Percentiles rank a stretch among this genome's conserved stretches.
Evolutionary conservation across 2,888 invertebrate species (phyloP).

Genomic region (Drosophila paucipuncta): DNA sequence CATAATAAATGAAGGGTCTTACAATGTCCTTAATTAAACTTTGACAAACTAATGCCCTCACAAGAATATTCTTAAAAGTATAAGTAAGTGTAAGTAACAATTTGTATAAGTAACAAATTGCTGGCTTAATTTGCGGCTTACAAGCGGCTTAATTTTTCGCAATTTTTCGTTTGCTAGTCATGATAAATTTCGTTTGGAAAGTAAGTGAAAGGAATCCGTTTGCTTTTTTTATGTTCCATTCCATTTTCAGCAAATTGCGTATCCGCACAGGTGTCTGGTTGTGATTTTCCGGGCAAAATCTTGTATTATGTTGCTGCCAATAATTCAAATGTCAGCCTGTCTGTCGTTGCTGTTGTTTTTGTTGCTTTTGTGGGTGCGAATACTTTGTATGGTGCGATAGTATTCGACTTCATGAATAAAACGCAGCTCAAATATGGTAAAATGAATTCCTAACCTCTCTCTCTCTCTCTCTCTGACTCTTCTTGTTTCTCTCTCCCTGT

Average conservation of each 20-base stretch:
- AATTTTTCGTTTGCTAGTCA: constrained; percentile 31
- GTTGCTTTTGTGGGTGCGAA: constrained; percentile 8
- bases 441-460: constrained; percentile 27
- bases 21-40: background rate
- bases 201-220: constrained; percentile 10
- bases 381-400: constrained; percentile 18
- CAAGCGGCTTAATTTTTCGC: background rate
- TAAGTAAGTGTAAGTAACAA: background rate
- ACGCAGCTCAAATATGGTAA: constrained; percentile 19
- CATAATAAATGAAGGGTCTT: background rate
- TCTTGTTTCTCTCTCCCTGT: background rate
- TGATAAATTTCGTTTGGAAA: constrained; percentile 17
- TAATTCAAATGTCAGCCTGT: constrained; percentile 61
- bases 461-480: constrained; percentile 4
- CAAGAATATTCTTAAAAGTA: background rate
- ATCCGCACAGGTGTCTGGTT: constrained; percentile 58
- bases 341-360: constrained; percentile 1
- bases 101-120: background rate
- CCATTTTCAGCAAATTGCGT: constrained; percentile 44
- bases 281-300: constrained; percentile 23
- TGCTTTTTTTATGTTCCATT: constrained; percentile 12
- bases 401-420: constrained; percentile 25
- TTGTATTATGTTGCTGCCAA: constrained; percentile 50
- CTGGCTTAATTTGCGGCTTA: constrained; percentile 24
- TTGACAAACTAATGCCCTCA: background rate